Evolutionary conservation across 92 coral and sea anemone species (phyloP).

Genomic region (Umimayanthus chanpuru): DNA sequence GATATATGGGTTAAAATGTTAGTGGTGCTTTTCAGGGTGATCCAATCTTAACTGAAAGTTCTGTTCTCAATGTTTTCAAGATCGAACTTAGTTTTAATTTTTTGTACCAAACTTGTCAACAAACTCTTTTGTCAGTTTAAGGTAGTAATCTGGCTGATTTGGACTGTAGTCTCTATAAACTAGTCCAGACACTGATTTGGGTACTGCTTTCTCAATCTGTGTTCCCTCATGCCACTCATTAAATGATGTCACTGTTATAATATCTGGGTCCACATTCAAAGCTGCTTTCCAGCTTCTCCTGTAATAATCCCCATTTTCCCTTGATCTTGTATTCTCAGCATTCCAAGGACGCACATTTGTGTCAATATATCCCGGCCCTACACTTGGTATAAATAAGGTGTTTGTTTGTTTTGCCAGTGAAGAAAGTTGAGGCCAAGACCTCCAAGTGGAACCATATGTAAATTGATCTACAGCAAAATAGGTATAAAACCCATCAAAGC

Average conservation of each 20-base stretch:
- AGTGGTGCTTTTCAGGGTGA: too few species aligned
- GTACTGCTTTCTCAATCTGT: conserved; percentile 92
- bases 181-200: conserved; percentile 74
- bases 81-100: neutral
- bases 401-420: conserved; percentile 78
- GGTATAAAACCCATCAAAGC: conserved; percentile 96
- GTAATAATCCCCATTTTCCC: conserved; percentile 85
- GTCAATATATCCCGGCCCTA: conserved; percentile 96
- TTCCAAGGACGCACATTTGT: conserved; percentile 94
- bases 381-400: conserved; percentile 91
- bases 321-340: conserved; percentile 68
- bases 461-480: conserved; percentile 94
- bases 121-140: conserved; percentile 73
- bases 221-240: conserved; percentile 99
- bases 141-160: conserved; percentile 73
- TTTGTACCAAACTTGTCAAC: conserved; percentile 56
- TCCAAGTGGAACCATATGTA: conserved; percentile 91
- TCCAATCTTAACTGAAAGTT: too few species aligned
- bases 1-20: too few species aligned
- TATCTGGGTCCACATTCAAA: conserved; percentile 74
- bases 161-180: conserved; percentile 78
- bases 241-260: conserved; percentile 90
- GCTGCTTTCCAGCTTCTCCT: conserved; percentile 90
- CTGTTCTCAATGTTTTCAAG: neutral
- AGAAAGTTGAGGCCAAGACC: conserved; percentile 78